These are phyloP conservation scores for Carollia perspicillata DNA, from an alignment of 2,113 vertebrate genomes.

Conservation along the genomic window DNA sequence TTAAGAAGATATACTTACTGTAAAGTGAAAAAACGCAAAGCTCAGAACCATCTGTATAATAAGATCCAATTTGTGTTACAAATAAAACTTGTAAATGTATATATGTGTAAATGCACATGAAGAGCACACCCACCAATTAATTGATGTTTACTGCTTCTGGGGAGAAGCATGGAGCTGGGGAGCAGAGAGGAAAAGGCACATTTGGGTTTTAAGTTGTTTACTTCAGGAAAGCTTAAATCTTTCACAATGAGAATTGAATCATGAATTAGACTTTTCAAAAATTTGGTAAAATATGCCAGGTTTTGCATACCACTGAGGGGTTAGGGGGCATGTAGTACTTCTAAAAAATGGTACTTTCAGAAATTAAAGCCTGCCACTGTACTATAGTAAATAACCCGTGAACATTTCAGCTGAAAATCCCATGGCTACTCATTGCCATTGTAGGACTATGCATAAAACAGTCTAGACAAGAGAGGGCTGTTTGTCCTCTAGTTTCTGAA, in stretches of 20 bases:
- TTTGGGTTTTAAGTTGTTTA: neutral
- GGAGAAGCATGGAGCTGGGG: neutral
- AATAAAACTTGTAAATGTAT: neutral
- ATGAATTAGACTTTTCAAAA: neutral
- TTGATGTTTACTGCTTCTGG: neutral
- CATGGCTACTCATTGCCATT: neutral
- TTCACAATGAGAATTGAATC: constrained; percentile 15
- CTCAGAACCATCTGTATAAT: neutral
- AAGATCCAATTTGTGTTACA: neutral
- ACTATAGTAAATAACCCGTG: neutral
- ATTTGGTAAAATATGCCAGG: neutral
- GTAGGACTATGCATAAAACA: neutral
- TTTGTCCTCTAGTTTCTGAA: neutral
- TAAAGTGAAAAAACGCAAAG: neutral
- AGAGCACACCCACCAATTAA: neutral
- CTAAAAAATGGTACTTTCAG: neutral
- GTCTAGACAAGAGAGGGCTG: neutral
- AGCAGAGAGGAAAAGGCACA: neutral
- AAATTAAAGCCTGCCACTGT: neutral
- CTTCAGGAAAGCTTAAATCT: neutral
- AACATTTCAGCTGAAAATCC: neutral
- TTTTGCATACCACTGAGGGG: neutral
- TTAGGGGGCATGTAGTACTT: neutral
- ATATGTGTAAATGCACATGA: neutral
- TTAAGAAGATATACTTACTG: neutral